These are phyloP conservation scores for Agelastica alni DNA, from an alignment of 2,888 invertebrate genomes.

Conservation along the genomic window DNA sequence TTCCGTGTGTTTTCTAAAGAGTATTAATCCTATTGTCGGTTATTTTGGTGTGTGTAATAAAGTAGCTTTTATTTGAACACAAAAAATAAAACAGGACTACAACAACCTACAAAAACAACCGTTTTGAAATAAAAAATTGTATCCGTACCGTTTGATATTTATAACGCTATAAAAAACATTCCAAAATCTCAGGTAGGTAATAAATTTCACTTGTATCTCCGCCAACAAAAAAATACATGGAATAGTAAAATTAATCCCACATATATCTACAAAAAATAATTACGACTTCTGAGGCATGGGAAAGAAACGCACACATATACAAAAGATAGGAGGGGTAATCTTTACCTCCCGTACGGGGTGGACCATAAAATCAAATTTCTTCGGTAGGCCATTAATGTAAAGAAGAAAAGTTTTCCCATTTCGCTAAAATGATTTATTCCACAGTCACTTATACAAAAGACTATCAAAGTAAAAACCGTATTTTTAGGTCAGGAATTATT, in stretches of 20 bases:
- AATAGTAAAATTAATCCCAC: constrained; percentile 32
- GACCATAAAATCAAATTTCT: too few relatives aligned
- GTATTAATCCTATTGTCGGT: too few relatives aligned
- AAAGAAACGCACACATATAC: constrained; percentile 24
- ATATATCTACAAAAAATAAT: constrained; percentile 31
- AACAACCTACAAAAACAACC: neutral
- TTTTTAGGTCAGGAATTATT: too few relatives aligned
- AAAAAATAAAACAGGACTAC: too few relatives aligned
- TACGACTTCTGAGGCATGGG: constrained; percentile 28
- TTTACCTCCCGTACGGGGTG: constrained; percentile 26
- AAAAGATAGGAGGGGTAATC: constrained; percentile 25
- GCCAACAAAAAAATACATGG: constrained; percentile 25
- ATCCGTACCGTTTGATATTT: constrained; percentile 4
- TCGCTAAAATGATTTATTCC: too few relatives aligned
- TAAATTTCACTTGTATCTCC: constrained; percentile 22
- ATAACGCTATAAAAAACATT: constrained; percentile 18
- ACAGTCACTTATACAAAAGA: too few relatives aligned
- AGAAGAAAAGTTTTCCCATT: too few relatives aligned
- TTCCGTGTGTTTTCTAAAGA: too few relatives aligned
- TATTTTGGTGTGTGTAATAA: too few relatives aligned
- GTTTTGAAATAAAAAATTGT: neutral
- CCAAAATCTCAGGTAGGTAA: constrained; percentile 25
- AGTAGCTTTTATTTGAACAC: too few relatives aligned
- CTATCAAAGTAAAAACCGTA: too few relatives aligned
- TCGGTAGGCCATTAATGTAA: too few relatives aligned